Base-by-base conservation (phyloP, 2,113 vertebrate species). In the Odobenus rosmarus region DNA sequence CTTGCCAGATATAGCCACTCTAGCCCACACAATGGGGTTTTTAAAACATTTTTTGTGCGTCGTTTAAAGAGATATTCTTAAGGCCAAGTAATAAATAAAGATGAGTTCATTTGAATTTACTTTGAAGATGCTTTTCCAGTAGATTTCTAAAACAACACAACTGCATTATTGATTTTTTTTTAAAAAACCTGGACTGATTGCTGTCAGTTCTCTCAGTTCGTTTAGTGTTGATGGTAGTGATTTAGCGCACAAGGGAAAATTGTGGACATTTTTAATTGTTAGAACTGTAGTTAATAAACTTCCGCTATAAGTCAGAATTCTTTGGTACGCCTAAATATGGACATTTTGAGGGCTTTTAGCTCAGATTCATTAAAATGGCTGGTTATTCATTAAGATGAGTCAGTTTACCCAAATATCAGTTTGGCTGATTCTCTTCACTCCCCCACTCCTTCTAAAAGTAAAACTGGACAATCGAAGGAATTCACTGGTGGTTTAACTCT, bases 121-220 rank as follows among this genome's bases (percentile, higher is more conserved):
- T 55, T 93, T 74, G 28, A 95, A 77, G 82, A 88, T 95, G n/a
- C 2, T 95, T 97, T 93, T 92, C 93, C 36, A 9, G 33, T 95
- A 79, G 19, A 96, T 80, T 93, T 97, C 95, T 97, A 59, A 82
- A 96, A 94, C 19, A 82, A 1, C 2, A 39, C 69, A 94, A 69
- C 14, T 67, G 11, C 42, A 33, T 12, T 55, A 26, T 42, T 67
- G 12, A 55, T 95, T 96, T 95, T 53, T 72, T 89, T 96, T 95
- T 53, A 93, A 82, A 49, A 91, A 96, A 53, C 9, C 59, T 74
- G 39, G 7, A 10, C 57, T 0, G 10, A 21, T 62, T 62, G 67
- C 14, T 88, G 39, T 13, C 84, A 59, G 4, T 55, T 90, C 36
- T 53, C 31, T 76, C 24, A 8, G 33, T 62, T 67, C 7, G 53